Base-by-base conservation (phyloP, 2,888 invertebrate genomes). In the Polyploca ridens region DNA sequence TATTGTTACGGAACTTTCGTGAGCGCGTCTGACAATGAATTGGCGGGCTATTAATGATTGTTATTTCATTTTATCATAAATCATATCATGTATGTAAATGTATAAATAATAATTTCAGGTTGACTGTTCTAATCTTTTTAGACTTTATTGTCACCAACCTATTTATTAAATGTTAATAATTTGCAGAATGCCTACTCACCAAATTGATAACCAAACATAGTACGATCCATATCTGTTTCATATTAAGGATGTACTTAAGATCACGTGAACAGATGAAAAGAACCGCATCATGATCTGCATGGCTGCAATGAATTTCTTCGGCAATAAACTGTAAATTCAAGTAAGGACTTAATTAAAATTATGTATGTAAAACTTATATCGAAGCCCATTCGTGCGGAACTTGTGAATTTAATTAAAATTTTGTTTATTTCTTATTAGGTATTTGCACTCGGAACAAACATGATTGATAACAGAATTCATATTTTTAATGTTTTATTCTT, bases 291-390 rank as follows among this genome's bases (percentile, higher is more conserved):
- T 82, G 78, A 79, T 79, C 78, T 71, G 68, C 77, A 77, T 76
- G 64, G 69, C 64, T 72, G 68, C 68, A 78, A 76, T 81, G 77
- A 75, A 73, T 85, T 86, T 78, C 71, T 74, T 78, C 68, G 69
- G 77, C 79, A 83, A 85, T 86, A 84, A 89, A 88, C 75, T 67
- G 41, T 64, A 69, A 68, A 71, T 63, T 57, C 64, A 69, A 69
- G 69, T 68, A 69, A 65, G 80, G 74, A 79, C 83, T 88, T 89
- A 84, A 85, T 84, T 90, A 86, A 87, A 83, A 84, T 77, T 70
- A 69, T 69, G 69, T 70, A 66, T 73, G 69, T 65, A 74, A 78
- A 79, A 79, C 67, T 66, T 79, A 79, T 41, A 41, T 41, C 13
- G 13, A 41, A 13, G 66, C 67, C 75, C 72, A 81, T 69, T 77